Conservation (phyloP, 2,797 vertebrate species). For the Helostoma temminkii region DNA sequence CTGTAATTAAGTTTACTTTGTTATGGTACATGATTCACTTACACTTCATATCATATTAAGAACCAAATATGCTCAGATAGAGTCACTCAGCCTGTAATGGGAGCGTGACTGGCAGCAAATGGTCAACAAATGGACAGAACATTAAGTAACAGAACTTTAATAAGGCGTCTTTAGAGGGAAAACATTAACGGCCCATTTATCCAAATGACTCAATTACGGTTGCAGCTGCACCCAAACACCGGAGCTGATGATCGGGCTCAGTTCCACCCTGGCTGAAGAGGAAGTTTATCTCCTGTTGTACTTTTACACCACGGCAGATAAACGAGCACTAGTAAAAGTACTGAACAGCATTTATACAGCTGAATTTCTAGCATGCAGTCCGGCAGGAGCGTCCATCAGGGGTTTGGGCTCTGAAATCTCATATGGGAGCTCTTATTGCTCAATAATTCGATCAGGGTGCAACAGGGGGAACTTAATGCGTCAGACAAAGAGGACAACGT, state of each 20-base stretch:
- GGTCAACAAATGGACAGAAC: conserved; percentile 55
- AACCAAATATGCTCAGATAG: conserved; percentile 20
- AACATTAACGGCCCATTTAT: conserved; percentile 55
- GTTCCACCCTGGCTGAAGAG: conserved; percentile 22
- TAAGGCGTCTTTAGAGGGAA: conserved; percentile 47
- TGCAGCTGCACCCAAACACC: conserved; percentile 47
- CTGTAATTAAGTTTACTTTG: conserved; percentile 48
- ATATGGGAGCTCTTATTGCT: conserved; percentile 45
- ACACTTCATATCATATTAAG: conserved; percentile 32
- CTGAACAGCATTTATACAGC: conserved; percentile 57
- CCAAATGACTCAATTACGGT: conserved; percentile 64
- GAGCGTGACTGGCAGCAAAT: conserved; percentile 36
- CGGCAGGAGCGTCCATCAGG: conserved; percentile 22
- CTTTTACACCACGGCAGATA: conserved; percentile 37
- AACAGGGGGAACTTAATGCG: conserved; percentile 35
- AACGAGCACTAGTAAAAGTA: conserved; percentile 40
- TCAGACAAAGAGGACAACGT: conserved; percentile 39
- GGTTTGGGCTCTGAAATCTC: conserved; percentile 36
- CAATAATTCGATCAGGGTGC: conserved; percentile 61
- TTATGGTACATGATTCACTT: conserved; percentile 35
- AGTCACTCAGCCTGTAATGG: conserved; percentile 13
- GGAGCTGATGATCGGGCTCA: conserved; percentile 12
- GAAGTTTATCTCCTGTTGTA: conserved; percentile 16
- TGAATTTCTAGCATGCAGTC: conserved; percentile 56
- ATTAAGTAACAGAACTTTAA: conserved; percentile 58